Percentiles rank a stretch among this genome's conserved stretches.
phyloP scores from a whole-genome alignment of 2,888 invertebrate species.

The Macrostomum cliftonense region DNA sequence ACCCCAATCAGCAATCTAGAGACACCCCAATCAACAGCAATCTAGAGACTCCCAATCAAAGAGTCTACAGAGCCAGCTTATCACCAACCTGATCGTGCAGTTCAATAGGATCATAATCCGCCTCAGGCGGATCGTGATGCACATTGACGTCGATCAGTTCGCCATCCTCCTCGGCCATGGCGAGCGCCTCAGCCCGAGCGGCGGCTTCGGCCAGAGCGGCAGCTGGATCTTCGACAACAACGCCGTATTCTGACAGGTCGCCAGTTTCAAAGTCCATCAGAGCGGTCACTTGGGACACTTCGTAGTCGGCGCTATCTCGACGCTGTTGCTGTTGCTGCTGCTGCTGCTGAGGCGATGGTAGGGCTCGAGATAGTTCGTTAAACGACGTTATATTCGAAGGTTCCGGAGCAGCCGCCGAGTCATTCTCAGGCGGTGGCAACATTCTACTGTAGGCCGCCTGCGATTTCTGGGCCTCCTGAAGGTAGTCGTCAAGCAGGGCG shows the following conservation, averaged over 20 bases:
- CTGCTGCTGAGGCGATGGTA: too few species aligned
- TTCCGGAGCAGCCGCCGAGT: too few species aligned
- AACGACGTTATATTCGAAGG: too few species aligned
- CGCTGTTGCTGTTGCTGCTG: background rate
- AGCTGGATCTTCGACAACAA: too few species aligned
- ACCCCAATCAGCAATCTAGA: too few species aligned
- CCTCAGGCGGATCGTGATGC: background rate
- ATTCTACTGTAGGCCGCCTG: background rate
- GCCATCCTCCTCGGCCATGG: background rate
- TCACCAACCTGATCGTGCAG: slow-evolving; percentile 1
- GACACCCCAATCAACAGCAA: too few species aligned
- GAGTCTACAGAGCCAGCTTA: background rate
- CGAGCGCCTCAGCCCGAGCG: background rate
- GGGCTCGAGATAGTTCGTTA: too few species aligned
- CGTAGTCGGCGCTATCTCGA: slow-evolving; percentile 4
- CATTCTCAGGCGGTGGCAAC: background rate
- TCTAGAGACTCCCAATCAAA: background rate
- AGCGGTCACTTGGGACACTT: slow-evolving; percentile 3
- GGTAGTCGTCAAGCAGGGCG: too few species aligned
- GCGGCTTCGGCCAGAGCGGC: too few species aligned
- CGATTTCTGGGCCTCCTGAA: too few species aligned
- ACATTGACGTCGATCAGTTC: slow-evolving; percentile 4
- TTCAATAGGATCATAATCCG: slow-evolving; percentile 3
- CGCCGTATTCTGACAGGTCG: too few species aligned
- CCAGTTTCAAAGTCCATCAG: background rate